phyloP scores from a whole-genome alignment of 2,113 vertebrate species.

The Takifugu flavidus region DNA sequence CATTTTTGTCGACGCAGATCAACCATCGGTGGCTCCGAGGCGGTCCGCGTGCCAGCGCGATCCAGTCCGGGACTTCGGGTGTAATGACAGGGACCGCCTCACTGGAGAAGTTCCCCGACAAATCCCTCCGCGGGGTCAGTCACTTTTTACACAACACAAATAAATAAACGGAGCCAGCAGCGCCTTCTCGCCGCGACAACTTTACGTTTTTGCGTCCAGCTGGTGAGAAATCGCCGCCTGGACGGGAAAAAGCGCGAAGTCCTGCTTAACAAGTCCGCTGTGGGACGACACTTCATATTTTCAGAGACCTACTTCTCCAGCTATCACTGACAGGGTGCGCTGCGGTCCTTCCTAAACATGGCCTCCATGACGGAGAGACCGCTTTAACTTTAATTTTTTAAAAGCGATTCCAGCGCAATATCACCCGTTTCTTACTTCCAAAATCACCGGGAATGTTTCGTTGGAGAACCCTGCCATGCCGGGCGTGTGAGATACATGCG shows the following conservation, averaged over 20 bases:
- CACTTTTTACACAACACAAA: constrained; percentile 63
- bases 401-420: constrained; percentile 43
- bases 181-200: fast-evolving
- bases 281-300: constrained; percentile 4
- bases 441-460: constrained; percentile 58
- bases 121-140: constrained; percentile 76
- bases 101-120: constrained; percentile 53
- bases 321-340: constrained; percentile 73
- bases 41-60: too few species aligned
- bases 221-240: not conserved
- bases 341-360: constrained; percentile 81
- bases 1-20: too few species aligned
- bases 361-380: constrained; percentile 81
- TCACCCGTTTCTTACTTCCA: constrained; percentile 28
- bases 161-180: not conserved
- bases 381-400: constrained; percentile 79
- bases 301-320: constrained; percentile 69
- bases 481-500: constrained; percentile 47
- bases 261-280: not conserved
- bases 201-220: fast-evolving
- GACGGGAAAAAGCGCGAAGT: not conserved
- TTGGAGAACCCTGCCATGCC: constrained; percentile 19
- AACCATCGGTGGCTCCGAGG: too few species aligned
- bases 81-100: constrained; percentile 69
- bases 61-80: constrained; percentile 59